Base-by-base conservation (phyloP, 2,888 invertebrate species). In the Lasioglossum marginatum region DNA sequence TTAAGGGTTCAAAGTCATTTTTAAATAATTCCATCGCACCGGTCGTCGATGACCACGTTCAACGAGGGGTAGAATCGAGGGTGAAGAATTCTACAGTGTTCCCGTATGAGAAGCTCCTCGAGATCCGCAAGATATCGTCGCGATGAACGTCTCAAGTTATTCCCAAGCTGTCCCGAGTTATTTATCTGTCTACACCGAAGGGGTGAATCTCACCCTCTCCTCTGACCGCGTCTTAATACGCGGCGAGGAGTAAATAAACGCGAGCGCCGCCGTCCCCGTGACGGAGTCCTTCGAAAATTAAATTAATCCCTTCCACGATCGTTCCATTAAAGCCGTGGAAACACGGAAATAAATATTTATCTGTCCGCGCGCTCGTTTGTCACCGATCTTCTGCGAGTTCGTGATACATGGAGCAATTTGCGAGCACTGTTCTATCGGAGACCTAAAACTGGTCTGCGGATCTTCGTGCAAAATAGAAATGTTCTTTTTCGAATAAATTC, bases 191-290 rank as follows among this genome's bases (percentile, higher is more conserved):
- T 90, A 85, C 88, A 77, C 84, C 76, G 71, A 76, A 78, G 85
- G 91, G 92, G 90, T 92, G 92, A 93, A 92, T 93, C 90, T 91
- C 90, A 88, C 91, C 90, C 85, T 81, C 37, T 52, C 82, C 71
- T 86, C 87, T 90, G 88, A 94, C 94, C 94, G 92, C 93, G 91
- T 94, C 93, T 94, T 94, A 93, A 94, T 94, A 93, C 91, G 91
- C 92, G 92, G 93, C 93, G 87, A 93, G 92, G 92, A 93, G 93
- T 94, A 95, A 94, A 95, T 95, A 95, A 94, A 94, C 92, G 31
- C 63, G 31, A 63, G 63, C 92, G 85, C 85, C 60, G 37, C 52
- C 23, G 23, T n/a, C 19, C 27, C 73, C 66, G 66, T 6, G 14
- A 79, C 63, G 43, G 60, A 48, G 34, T 72, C 71, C 57, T 77